phyloP scores from a whole-genome alignment of 2,113 vertebrate genomes.

The Spilogale gracilis region DNA sequence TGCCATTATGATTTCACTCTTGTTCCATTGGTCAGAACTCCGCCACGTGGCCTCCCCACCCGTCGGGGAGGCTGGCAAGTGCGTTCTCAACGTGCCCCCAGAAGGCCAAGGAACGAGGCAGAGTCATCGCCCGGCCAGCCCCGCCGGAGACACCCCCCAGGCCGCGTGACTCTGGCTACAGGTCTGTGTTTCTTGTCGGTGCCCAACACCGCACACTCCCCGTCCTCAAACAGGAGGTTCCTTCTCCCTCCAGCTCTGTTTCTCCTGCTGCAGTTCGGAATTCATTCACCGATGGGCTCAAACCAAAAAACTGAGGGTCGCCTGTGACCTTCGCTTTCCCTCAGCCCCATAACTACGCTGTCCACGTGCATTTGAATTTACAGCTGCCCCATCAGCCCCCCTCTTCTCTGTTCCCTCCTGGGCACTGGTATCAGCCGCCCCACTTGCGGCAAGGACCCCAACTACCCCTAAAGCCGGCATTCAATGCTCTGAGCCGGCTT shows the following conservation, averaged over 20 bases:
- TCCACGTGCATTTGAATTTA: not conserved
- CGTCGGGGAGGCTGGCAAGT: not conserved
- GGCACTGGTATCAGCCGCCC: not conserved
- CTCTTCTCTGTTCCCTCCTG: not conserved
- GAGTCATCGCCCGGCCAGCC: not conserved
- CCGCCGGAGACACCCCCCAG: not conserved
- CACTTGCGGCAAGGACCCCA: not conserved
- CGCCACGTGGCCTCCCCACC: not conserved
- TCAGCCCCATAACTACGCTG: fast-evolving
- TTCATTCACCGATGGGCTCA: not conserved
- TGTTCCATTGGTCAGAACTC: not conserved
- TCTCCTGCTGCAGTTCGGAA: not conserved
- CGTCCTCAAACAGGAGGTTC: not conserved
- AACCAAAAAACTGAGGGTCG: not conserved
- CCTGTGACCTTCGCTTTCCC: not conserved
- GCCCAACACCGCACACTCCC: not conserved
- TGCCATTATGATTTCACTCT: not conserved
- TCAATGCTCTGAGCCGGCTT: not conserved
- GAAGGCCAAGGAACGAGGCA: not conserved
- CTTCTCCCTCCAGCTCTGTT: not conserved
- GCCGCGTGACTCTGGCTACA: not conserved
- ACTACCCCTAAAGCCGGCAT: not conserved
- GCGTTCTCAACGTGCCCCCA: not conserved
- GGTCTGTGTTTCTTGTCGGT: not conserved
- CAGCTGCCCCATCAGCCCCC: not conserved